Percentiles rank a stretch among this genome's conserved stretches.
These are phyloP conservation scores for Artemisiospiza belli DNA, from an alignment of 2,113 vertebrate genomes.

Conservation along the genomic window DNA sequence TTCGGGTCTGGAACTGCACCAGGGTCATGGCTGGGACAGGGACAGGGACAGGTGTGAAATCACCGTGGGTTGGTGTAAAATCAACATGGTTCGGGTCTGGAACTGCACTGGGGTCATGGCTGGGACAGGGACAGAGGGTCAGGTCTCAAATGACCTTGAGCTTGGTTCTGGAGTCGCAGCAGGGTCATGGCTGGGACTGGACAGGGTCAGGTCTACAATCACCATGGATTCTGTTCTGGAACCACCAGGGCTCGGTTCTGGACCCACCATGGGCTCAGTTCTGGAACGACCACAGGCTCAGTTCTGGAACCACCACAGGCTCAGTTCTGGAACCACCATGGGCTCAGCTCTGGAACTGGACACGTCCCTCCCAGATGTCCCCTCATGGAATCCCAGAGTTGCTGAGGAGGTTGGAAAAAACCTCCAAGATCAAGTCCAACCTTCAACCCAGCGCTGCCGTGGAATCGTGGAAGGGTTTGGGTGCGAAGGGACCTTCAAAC, in stretches of 20 bases:
- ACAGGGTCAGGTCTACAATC: too few relatives aligned
- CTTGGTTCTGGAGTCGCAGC: too few relatives aligned
- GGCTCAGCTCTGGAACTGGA: neutral
- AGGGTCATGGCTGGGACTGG: too few relatives aligned
- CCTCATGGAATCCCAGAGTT: accelerated
- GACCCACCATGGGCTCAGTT: accelerated
- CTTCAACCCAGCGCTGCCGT: accelerated
- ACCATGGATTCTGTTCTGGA: accelerated
- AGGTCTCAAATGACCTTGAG: too few relatives aligned
- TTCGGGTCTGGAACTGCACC: too few relatives aligned
- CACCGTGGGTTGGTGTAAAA: too few relatives aligned
- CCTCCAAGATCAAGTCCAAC: accelerated
- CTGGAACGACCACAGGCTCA: accelerated
- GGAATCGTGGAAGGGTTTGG: accelerated
- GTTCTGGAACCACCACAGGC: neutral
- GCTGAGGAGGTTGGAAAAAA: neutral
- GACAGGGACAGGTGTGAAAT: too few relatives aligned
- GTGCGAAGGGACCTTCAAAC: neutral
- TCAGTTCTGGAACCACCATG: accelerated
- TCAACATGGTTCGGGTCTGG: too few relatives aligned
- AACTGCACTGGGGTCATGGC: accelerated
- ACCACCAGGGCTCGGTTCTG: too few relatives aligned
- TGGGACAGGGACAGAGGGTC: neutral
- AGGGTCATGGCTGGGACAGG: neutral
- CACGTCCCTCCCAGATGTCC: neutral